Evolutionary conservation across 2,797 vertebrate species (phyloP).

Genomic region (Varecia variegata): DNA sequence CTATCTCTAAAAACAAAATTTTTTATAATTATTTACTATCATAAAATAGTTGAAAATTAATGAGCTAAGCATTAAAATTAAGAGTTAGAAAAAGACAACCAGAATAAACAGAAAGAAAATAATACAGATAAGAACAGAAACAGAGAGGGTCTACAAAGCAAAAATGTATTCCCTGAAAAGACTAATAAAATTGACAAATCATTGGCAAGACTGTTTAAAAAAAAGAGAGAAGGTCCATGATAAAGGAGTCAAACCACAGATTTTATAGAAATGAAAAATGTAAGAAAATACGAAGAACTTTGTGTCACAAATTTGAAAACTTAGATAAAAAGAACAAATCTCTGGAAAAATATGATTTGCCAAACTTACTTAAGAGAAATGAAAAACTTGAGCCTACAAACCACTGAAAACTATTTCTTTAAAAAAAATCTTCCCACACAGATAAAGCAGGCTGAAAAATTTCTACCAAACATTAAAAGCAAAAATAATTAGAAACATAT

Average conservation of each 20-base stretch:
- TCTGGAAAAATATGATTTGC: background rate
- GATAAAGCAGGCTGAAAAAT: background rate
- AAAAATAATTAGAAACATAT: background rate
- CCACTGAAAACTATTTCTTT: background rate
- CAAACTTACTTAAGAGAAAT: background rate
- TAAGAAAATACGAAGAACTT: background rate
- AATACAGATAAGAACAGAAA: background rate
- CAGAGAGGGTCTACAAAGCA: background rate
- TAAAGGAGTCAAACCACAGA: background rate
- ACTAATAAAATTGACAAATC: background rate
- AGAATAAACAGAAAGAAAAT: background rate
- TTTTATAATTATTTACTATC: background rate
- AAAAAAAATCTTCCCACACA: background rate
- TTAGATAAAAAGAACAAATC: background rate
- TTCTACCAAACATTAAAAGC: background rate
- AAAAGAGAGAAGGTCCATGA: background rate
- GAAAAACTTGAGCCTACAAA: background rate
- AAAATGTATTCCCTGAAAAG: background rate
- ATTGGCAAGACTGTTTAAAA: background rate
- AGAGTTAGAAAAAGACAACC: background rate
- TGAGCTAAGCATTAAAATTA: background rate
- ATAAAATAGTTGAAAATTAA: background rate
- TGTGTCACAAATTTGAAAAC: background rate
- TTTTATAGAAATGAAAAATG: background rate
- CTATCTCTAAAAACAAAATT: background rate